Conservation (phyloP, 2,113 vertebrate genomes). For the Carassius auratus region DNA sequence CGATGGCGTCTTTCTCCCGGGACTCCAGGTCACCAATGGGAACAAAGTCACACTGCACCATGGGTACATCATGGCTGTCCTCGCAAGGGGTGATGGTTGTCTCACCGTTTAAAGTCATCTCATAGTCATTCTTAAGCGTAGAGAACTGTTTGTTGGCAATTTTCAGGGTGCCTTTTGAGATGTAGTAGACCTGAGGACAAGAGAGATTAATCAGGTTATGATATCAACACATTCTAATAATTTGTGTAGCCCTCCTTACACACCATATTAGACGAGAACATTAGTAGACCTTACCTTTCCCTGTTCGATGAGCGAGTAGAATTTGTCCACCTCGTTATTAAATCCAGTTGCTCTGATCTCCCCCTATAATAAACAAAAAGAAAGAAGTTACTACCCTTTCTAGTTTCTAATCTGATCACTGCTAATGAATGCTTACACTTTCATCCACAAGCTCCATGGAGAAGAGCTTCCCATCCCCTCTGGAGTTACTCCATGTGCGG, state of each 20-base stretch:
- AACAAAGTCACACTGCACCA: constrained; percentile 89
- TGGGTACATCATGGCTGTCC: constrained; percentile 85
- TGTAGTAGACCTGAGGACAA: constrained; percentile 89
- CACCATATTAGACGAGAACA: background rate
- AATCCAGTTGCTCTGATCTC: constrained; percentile 96
- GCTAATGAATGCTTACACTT: constrained; percentile 79
- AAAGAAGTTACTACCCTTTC: background rate
- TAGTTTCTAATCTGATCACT: background rate
- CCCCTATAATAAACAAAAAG: constrained; percentile 76
- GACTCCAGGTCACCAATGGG: constrained; percentile 86
- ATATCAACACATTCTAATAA: background rate
- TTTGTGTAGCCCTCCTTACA: background rate
- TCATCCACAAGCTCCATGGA: constrained; percentile 95
- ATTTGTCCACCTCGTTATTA: constrained; percentile 96
- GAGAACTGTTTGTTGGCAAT: constrained; percentile 97
- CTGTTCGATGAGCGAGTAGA: constrained; percentile 86
- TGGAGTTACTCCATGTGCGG: constrained; percentile 96
- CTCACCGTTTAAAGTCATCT: constrained; percentile 93
- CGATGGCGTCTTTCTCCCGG: constrained; percentile 83
- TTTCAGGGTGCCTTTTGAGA: constrained; percentile 92
- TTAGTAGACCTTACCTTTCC: constrained; percentile 83
- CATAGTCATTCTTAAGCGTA: constrained; percentile 95
- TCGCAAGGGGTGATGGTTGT: constrained; percentile 90
- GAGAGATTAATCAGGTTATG: constrained; percentile 17
- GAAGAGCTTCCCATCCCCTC: constrained; percentile 96